Evolutionary conservation across 2,113 vertebrate species (phyloP).

Genomic region (Struthidea cinerea): DNA sequence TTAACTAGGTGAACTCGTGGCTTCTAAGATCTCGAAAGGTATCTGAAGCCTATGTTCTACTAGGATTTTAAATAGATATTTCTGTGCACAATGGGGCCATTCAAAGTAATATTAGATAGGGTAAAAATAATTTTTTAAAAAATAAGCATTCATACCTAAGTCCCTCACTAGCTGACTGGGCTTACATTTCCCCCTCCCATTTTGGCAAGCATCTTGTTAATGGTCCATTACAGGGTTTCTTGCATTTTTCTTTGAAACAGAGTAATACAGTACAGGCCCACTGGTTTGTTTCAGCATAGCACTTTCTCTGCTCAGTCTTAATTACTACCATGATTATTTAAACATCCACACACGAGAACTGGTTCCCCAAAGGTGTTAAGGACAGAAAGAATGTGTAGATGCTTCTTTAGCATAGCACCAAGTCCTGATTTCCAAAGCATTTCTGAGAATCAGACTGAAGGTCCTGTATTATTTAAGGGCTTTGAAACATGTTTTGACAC

Average conservation of each 20-base stretch:
- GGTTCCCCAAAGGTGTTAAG: background rate
- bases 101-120: background rate
- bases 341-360: background rate
- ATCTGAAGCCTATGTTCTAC: background rate
- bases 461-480: background rate
- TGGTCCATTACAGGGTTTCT: background rate
- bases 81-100: background rate
- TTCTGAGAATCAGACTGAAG: background rate
- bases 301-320: background rate
- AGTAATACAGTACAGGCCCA: background rate
- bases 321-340: constrained; percentile 31
- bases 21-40: background rate
- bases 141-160: background rate
- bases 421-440: background rate
- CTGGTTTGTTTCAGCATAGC: background rate
- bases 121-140: background rate
- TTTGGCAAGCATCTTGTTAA: background rate
- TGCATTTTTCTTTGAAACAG: constrained; percentile 1
- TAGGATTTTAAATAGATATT: background rate
- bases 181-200: background rate
- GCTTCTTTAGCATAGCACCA: background rate
- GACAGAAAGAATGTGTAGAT: background rate
- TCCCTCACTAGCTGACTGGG: background rate
- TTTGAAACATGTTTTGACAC: constrained; percentile 19
- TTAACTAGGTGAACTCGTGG: background rate